Conservation (phyloP, 2,113 vertebrate genomes). For the Phoenicopterus ruber region DNA sequence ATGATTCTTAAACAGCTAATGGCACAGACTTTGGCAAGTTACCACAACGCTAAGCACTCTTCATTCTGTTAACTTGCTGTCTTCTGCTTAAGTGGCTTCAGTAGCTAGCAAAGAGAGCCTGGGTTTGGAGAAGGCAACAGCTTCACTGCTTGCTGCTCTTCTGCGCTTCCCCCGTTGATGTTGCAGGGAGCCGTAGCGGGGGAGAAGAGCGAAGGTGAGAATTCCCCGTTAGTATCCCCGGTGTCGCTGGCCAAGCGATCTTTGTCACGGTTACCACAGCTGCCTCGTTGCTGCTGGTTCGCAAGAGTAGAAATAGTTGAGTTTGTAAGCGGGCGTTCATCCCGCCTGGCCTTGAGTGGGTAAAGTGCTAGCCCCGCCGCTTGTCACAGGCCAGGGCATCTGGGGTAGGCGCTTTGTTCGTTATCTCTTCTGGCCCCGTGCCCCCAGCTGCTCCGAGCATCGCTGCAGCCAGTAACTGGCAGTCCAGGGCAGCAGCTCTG, state of each 20-base stretch:
- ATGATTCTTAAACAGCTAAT: constrained; percentile 54
- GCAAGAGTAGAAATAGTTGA: not conserved
- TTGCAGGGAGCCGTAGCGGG: not conserved
- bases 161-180: not conserved
- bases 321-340: not conserved
- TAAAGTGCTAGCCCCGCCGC: not conserved
- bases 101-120: not conserved
- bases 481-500: not conserved
- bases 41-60: not conserved
- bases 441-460: not conserved
- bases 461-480: not conserved
- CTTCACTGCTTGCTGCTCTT: not conserved
- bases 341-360: not conserved
- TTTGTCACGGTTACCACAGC: not conserved
- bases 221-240: not conserved
- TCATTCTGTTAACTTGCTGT: constrained; percentile 21
- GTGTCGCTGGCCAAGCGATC: not conserved
- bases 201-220: not conserved
- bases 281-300: not conserved
- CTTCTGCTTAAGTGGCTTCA: constrained; percentile 33
- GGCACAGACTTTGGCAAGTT: constrained; percentile 44
- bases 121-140: not conserved
- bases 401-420: rapidly evolving
- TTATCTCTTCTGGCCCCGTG: not conserved
- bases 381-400: not conserved